phyloP scores from a whole-genome alignment of 2,797 vertebrate species.

The Botia almorhae region DNA sequence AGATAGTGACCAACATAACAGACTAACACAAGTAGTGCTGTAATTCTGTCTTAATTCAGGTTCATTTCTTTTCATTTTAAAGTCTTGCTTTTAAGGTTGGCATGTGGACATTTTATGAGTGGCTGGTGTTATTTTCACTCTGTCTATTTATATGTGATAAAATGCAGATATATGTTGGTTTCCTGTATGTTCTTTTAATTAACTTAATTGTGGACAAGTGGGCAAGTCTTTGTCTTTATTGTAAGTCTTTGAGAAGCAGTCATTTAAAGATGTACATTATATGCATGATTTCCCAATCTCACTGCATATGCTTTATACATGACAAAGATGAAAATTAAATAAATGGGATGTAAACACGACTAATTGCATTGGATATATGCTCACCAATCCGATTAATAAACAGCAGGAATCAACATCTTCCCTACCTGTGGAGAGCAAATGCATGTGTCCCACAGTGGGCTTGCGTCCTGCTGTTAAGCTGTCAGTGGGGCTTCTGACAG shows the following conservation, averaged over 20 bases:
- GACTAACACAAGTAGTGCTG: neutral
- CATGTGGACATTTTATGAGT: neutral
- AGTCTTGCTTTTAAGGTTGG: no score
- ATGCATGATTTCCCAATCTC: no score
- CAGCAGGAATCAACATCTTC: conserved; percentile 23
- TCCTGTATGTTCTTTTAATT: neutral
- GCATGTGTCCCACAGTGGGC: conserved; percentile 42
- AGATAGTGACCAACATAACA: neutral
- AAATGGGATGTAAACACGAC: conserved; percentile 20
- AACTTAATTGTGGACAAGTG: neutral
- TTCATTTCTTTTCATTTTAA: no score
- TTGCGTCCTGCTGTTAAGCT: conserved; percentile 44
- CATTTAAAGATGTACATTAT: neutral
- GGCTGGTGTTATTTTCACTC: neutral
- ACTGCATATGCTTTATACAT: neutral
- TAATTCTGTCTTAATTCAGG: no score
- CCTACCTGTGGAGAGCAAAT: conserved; percentile 38
- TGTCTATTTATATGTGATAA: neutral
- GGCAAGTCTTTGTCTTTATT: no score
- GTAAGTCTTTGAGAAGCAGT: no score
- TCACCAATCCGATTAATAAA: conserved; percentile 44
- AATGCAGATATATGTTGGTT: neutral
- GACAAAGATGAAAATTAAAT: conserved; percentile 7
- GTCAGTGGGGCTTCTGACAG: conserved; percentile 51
- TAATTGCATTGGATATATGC: conserved; percentile 34